Base-by-base conservation (phyloP, 2,888 invertebrate genomes). In the Tenthredo notha region DNA sequence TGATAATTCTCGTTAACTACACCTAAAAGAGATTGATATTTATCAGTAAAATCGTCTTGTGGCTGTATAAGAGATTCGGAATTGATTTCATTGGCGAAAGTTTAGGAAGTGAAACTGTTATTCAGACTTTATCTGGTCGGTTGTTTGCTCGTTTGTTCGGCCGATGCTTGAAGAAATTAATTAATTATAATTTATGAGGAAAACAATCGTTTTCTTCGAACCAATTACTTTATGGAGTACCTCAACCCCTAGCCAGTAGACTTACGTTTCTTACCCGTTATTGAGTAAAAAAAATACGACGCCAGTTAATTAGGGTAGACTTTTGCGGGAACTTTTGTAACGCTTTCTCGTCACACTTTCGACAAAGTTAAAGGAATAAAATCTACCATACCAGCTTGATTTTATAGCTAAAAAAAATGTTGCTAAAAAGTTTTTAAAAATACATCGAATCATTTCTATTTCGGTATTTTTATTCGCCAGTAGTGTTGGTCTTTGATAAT, bases 101-200 rank as follows among this genome's bases (percentile, higher is more conserved):
- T 67, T 33, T 3, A 18, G 12, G 18, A 67, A 43, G 21, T 74
- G 12, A 43, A 21, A 43, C 72, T 74, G 70, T 40, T 21, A 25
- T 72, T n/a, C 72, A 4, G 18, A n/a, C 40, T 72, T 43, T 72
- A 40, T 67, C 29, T 67, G 21, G 67, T 33, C 33, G 67, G 67
- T 33, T 67, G 67, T 72, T 70, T 70, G 33, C 70, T 21, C 70
- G 70, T 37, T 70, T 72, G 72, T 21, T 74, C 43, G 43, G n/a
- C 21, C 72, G 9, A 21, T 40, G 15, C 9, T 40, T 43, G 5
- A 43, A 74, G 72, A 43, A 74, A 43, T 43, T 74, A 43, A 74
- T 74, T 74, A 9, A 21, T 74, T 74, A 74, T 43, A 43, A 74
- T 40, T 74, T 74, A 74, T 74, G 43, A 43, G 70, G 37, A 29